A percentile compares a stretch with the other conserved stretches of the same genome.
These are phyloP conservation scores for Pterophyllum scalare DNA, from an alignment of 2,113 vertebrate genomes.

Conservation along the genomic window DNA sequence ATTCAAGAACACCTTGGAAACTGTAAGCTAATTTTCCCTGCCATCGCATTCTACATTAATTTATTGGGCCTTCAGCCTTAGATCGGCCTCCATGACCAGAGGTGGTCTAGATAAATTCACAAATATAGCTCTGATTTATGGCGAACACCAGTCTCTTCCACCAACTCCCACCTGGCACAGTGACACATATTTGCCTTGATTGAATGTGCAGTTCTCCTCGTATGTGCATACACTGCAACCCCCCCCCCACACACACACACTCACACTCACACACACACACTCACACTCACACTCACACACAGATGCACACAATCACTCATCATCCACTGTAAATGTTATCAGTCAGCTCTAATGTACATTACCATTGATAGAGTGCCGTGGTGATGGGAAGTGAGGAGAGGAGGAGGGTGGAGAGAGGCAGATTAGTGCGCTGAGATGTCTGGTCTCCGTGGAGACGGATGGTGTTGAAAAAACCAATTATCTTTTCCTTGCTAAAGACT, in stretches of 20 bases:
- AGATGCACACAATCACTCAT: conserved; percentile 8
- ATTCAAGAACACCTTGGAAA: conserved; percentile 15
- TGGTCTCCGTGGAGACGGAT: conserved; percentile 76
- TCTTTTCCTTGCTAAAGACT: conserved; percentile 71
- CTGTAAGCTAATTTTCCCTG: conserved; percentile 23
- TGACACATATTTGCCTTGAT: conserved; percentile 46
- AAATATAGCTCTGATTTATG: conserved; percentile 27
- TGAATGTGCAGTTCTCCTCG: conserved; percentile 26
- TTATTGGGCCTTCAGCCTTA: conserved; percentile 18
- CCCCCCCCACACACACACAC: background rate
- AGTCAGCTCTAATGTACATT: conserved; percentile 64
- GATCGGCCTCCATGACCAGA: conserved; percentile 23
- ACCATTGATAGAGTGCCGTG: conserved; percentile 56
- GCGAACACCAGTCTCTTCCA: conserved; percentile 15
- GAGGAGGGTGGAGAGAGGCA: conserved; percentile 34
- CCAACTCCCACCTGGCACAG: conserved; percentile 36
- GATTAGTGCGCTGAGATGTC: conserved; percentile 68
- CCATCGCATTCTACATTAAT: conserved; percentile 34
- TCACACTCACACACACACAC: background rate
- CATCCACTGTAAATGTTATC: conserved; percentile 51
- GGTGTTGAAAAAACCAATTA: conserved; percentile 77
- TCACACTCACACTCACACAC: background rate
- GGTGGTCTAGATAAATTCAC: conserved; percentile 26
- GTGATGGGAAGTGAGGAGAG: conserved; percentile 51
- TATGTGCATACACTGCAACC: background rate